phyloP scores from a whole-genome alignment of 1,140 invertebrate species.

The Trichonephila clavipes region DNA sequence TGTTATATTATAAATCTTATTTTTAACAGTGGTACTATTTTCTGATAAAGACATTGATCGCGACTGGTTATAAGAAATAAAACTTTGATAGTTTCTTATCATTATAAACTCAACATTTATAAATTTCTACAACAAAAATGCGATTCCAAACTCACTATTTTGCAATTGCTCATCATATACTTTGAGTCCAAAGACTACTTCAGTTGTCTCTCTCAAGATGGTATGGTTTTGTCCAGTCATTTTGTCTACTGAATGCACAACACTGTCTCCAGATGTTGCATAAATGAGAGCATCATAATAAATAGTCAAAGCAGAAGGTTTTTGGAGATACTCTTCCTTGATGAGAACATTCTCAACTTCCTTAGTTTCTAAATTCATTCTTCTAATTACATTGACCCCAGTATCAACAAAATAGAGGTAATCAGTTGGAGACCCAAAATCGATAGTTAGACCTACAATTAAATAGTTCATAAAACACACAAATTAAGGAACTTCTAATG shows the following conservation, averaged over 20 bases:
- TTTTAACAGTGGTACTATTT: no score
- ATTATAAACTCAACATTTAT: neutral
- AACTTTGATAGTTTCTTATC: no score
- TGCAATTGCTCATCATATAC: constrained; percentile 87
- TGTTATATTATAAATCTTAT: no score
- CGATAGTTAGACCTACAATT: constrained; percentile 84
- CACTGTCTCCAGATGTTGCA: constrained; percentile 83
- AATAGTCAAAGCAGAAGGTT: constrained; percentile 84
- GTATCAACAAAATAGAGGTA: constrained; percentile 86
- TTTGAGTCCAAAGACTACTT: constrained; percentile 85
- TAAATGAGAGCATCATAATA: constrained; percentile 84
- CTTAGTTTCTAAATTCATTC: constrained; percentile 83
- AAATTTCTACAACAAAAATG: neutral
- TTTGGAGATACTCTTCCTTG: constrained; percentile 78
- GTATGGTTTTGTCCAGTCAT: constrained; percentile 80
- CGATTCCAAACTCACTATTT: constrained; percentile 78
- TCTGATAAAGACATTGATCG: no score
- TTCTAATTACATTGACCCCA: constrained; percentile 83
- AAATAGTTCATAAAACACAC: constrained; percentile 77
- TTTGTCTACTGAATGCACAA: constrained; percentile 84
- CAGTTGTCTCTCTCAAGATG: constrained; percentile 84
- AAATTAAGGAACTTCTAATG: constrained; percentile 53
- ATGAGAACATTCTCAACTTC: constrained; percentile 81
- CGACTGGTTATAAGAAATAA: no score
- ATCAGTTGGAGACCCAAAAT: constrained; percentile 82